phyloP scores from a whole-genome alignment of 1,140 invertebrate genomes.

The Heliothis subflexa region DNA sequence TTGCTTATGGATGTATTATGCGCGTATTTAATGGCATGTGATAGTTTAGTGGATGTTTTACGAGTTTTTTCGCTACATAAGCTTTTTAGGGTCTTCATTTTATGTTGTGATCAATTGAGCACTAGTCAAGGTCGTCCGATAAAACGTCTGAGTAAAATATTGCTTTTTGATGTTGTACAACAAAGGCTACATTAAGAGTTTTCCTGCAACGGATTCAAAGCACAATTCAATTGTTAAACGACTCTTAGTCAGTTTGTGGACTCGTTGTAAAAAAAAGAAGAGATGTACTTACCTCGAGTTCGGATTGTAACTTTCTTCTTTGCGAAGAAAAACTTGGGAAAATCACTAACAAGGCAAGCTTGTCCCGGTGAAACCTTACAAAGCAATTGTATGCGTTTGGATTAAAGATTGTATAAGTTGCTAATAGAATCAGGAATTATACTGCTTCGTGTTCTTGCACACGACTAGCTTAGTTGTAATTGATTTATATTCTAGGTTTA shows the following conservation, averaged over 20 bases:
- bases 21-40: conserved; percentile 25
- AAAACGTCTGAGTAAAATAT: background rate
- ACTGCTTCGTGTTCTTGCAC: no score
- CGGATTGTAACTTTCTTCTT: conserved; percentile 7
- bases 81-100: conserved; percentile 26
- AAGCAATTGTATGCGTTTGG: background rate
- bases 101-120: conserved; percentile 19
- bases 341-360: conserved; percentile 25
- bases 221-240: conserved; percentile 21
- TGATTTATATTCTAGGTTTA: no score
- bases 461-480: no score
- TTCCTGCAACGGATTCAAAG: background rate
- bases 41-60: conserved; percentile 28
- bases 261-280: background rate
- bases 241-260: background rate
- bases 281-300: conserved; percentile 2
- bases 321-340: conserved; percentile 9
- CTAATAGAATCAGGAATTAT: conserved; percentile 10
- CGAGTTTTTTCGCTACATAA: conserved; percentile 22
- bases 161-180: background rate
- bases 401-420: background rate
- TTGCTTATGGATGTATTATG: conserved; percentile 33
- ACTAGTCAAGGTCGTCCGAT: background rate
- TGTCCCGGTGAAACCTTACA: conserved; percentile 11
- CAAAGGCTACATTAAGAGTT: background rate